Percentiles rank a stretch among this genome's conserved stretches.
These are phyloP conservation scores for Torymus tubicola DNA, from an alignment of 2,888 invertebrate genomes.

Conservation along the genomic window DNA sequence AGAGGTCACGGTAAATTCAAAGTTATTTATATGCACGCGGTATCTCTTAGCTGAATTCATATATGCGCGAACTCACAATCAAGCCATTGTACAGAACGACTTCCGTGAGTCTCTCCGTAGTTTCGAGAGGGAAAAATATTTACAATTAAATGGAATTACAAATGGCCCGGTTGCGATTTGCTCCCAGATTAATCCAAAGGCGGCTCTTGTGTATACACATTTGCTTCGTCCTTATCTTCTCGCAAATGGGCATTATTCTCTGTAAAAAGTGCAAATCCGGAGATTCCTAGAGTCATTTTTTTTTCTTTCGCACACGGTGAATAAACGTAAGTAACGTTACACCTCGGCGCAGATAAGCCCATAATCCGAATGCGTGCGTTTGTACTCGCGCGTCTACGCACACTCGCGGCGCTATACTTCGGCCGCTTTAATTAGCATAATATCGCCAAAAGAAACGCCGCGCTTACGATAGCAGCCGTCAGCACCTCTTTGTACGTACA, in stretches of 20 bases:
- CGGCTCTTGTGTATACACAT: not conserved
- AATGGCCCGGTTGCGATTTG: not conserved
- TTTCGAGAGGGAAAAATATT: not conserved
- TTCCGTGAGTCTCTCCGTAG: not conserved
- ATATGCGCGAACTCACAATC: constrained; percentile 14
- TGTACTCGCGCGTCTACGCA: not conserved
- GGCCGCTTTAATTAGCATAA: constrained; percentile 44
- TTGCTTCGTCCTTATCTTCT: constrained; percentile 6
- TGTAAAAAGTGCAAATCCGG: constrained; percentile 29
- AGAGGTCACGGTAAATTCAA: not conserved
- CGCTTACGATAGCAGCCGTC: not conserved
- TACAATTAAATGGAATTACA: constrained; percentile 32
- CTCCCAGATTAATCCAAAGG: constrained; percentile 8
- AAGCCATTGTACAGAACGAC: constrained; percentile 1
- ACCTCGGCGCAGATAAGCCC: constrained; percentile 8
- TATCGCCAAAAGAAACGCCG: constrained; percentile 38
- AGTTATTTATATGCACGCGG: not conserved
- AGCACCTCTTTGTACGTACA: too few species aligned
- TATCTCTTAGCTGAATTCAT: not conserved
- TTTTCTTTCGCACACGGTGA: not conserved
- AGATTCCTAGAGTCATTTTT: constrained; percentile 13
- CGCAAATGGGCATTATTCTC: constrained; percentile 16
- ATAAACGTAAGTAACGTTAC: too few species aligned
- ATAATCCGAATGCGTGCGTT: constrained; percentile 33
- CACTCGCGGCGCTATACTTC: constrained; percentile 36